Conservation (phyloP, 2,888 invertebrate genomes). For the Timema podura region DNA sequence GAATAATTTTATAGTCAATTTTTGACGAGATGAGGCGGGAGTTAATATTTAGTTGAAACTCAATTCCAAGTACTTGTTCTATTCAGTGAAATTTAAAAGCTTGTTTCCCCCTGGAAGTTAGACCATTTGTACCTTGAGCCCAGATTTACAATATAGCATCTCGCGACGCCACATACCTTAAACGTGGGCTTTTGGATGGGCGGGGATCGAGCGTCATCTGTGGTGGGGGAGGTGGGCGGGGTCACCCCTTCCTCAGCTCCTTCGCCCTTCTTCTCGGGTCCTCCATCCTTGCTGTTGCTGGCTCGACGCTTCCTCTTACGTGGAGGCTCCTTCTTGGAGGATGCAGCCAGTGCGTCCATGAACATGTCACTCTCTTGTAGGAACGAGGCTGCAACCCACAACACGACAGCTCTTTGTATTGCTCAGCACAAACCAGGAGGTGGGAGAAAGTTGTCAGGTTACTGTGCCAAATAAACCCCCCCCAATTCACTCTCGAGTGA, state of each 20-base stretch:
- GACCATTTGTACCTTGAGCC: not conserved
- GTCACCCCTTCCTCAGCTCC: slow-evolving; percentile 42
- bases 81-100: too few species aligned
- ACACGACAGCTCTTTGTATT: too few species aligned
- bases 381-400: slow-evolving; percentile 58
- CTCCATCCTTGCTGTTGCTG: slow-evolving; percentile 62
- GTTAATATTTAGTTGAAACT: too few species aligned
- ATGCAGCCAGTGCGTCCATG: slow-evolving; percentile 84
- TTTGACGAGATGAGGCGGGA: too few species aligned
- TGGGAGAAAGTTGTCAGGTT: too few species aligned
- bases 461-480: too few species aligned
- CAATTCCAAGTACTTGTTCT: too few species aligned
- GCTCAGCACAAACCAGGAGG: too few species aligned
- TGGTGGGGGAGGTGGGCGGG: slow-evolving; percentile 53
- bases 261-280: slow-evolving; percentile 36
- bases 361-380: slow-evolving; percentile 90
- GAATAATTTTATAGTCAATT: too few species aligned
- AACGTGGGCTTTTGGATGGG: slow-evolving; percentile 47
- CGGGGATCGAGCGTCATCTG: slow-evolving; percentile 40
- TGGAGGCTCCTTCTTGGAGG: slow-evolving; percentile 67
- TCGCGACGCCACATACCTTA: slow-evolving; percentile 41
- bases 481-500: too few species aligned
- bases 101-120: not conserved
- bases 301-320: slow-evolving; percentile 70
- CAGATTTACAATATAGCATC: too few species aligned